phyloP scores from a whole-genome alignment of 2,888 invertebrate genomes.

The Lochmaea capreae region DNA sequence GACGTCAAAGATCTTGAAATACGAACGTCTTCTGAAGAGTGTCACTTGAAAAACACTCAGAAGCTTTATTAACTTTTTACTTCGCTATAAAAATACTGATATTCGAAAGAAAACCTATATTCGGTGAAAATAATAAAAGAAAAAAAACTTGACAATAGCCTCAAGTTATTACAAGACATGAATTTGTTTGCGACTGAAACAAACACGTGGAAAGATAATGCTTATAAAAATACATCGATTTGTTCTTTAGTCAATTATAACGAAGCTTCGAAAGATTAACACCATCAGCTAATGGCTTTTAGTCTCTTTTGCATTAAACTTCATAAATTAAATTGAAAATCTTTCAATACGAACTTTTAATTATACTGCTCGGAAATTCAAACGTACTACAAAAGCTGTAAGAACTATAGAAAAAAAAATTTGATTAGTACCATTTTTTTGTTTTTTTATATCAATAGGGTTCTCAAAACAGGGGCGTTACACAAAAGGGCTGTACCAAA shows the following conservation, averaged over 20 bases:
- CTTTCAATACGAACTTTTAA: conserved; percentile 19
- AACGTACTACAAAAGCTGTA: conserved; percentile 31
- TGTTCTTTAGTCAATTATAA: too few species aligned
- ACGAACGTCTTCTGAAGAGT: conserved; percentile 42
- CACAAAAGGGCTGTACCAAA: too few species aligned
- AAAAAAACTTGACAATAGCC: conserved; percentile 3
- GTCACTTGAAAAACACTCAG: conserved; percentile 47
- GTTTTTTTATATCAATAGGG: conserved; percentile 41
- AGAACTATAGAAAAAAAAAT: conserved; percentile 23
- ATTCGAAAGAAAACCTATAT: conserved; percentile 29
- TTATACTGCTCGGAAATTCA: conserved; percentile 11
- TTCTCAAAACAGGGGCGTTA: conserved; percentile 28
- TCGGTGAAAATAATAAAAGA: conserved; percentile 17
- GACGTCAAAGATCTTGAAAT: conserved; percentile 47
- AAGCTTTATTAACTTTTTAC: conserved; percentile 50
- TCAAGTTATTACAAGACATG: neutral
- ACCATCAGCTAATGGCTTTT: too few species aligned
- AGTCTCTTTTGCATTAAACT: too few species aligned
- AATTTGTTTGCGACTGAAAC: too few species aligned
- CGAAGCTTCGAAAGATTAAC: too few species aligned
- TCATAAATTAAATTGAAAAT: too few species aligned
- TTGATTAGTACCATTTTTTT: conserved; percentile 28
- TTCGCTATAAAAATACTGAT: conserved; percentile 43
- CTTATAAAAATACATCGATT: too few species aligned
- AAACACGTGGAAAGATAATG: too few species aligned